Base-by-base conservation (phyloP, 2,113 vertebrate genomes). In the Lophius piscatorius region DNA sequence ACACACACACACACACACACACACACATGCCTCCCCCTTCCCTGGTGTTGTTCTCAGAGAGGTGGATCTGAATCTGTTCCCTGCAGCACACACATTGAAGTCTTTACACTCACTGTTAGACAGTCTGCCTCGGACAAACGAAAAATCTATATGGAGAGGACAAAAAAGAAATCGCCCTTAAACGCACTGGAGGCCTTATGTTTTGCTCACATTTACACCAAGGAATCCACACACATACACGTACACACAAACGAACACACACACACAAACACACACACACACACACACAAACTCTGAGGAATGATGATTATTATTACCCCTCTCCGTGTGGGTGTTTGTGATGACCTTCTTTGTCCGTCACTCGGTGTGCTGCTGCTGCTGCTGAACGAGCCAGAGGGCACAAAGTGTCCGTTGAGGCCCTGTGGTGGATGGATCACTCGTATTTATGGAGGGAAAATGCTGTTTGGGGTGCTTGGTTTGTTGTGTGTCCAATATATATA, bases 381-480 rank as follows among this genome's bases (percentile, higher is more conserved):
- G 54, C 40, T 63, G 76, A 75, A 78, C 61, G 42, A 86, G 81
- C 88, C 84, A 71, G 71, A 82, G 86, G 88, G 81, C 88, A 63
- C 51, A 1, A 18, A 11, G 39, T 63, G 45, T 33, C 81, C 82
- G 9, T 41, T 10, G 87, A 82, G 85, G 69, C 75, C 28, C 39
- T 0, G 28, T 89, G 88, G 88, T 88, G 81, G 79, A 89, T 89
- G 79, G 66, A 55, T 44, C 45, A 4, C 4, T 46, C 75, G 78
- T 70, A 52, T 82, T 68, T 70, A 76, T 66, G 63, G 57, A 57
- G 55, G 55, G 34, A 46, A 77, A 68, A 75, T 10, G 35, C 13
- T 24, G 29, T 44, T 63, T 33, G 10, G 49, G 38, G 50, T 47
- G 41, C 64, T 74, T 66, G 56, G 29, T 39, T 60, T 59, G 36